Conservation (phyloP, 2,888 invertebrate species). For the Pedicia rivosa region DNA sequence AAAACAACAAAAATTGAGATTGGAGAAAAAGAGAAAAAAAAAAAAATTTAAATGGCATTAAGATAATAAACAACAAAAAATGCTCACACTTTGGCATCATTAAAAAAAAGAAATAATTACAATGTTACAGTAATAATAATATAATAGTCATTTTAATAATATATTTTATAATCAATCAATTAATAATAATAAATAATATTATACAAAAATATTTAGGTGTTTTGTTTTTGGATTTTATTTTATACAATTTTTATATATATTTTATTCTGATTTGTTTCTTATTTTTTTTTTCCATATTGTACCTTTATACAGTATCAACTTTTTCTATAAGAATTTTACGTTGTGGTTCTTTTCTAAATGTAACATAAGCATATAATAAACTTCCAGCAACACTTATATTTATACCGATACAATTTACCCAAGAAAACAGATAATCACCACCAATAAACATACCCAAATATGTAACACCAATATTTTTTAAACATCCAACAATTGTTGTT, state of each 20-base stretch:
- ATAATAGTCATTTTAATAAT: too few relatives aligned
- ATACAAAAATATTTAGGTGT: too few relatives aligned
- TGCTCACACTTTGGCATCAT: too few relatives aligned
- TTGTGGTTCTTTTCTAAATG: slow-evolving; percentile 36
- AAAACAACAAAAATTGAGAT: too few relatives aligned
- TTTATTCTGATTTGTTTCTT: background rate
- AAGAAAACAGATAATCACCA: slow-evolving; percentile 91
- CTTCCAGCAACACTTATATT: slow-evolving; percentile 87
- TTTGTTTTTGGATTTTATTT: background rate
- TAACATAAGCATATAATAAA: slow-evolving; percentile 73
- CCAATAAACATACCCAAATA: slow-evolving; percentile 97
- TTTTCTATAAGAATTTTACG: slow-evolving; percentile 3
- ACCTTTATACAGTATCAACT: background rate
- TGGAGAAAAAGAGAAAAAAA: too few relatives aligned
- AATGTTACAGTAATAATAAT: too few relatives aligned
- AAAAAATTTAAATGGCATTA: too few relatives aligned
- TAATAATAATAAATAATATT: too few relatives aligned
- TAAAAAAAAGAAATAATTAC: too few relatives aligned
- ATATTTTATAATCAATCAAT: too few relatives aligned
- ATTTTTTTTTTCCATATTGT: background rate
- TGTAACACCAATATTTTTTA: slow-evolving; percentile 95
- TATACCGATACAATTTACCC: slow-evolving; percentile 88
- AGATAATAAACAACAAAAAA: too few relatives aligned
- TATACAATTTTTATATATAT: background rate
- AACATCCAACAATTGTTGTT: slow-evolving; percentile 94